phyloP scores from a whole-genome alignment of 2,888 invertebrate species.

The Polydrusus pterygomalis region DNA sequence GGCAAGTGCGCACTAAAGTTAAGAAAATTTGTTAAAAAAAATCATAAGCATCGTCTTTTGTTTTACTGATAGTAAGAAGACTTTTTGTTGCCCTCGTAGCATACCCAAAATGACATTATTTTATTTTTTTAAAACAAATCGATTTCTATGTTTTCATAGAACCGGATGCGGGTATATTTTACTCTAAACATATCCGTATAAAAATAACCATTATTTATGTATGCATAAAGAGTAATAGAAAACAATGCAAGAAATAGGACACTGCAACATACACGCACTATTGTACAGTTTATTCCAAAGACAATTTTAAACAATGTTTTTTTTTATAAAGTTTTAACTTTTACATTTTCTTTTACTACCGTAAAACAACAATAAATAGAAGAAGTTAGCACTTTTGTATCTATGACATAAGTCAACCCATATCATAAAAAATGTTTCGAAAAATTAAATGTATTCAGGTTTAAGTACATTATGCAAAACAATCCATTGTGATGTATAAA shows the following conservation, averaged over 20 bases:
- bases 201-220: neutral
- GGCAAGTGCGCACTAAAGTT: too few relatives aligned
- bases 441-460: conserved; percentile 6
- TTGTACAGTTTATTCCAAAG: neutral
- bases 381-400: conserved; percentile 5
- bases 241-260: neutral
- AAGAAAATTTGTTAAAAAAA: too few relatives aligned
- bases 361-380: conserved; percentile 1
- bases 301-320: neutral
- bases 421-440: conserved; percentile 1
- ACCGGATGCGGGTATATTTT: too few relatives aligned
- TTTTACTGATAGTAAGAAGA: too few relatives aligned
- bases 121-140: too few relatives aligned
- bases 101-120: too few relatives aligned
- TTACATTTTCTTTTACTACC: conserved; percentile 2
- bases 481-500: conserved; percentile 1
- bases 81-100: too few relatives aligned
- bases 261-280: conserved; percentile 2
- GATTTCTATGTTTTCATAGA: too few relatives aligned
- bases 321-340: neutral
- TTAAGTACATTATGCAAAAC: conserved; percentile 5
- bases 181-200: neutral
- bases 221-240: neutral
- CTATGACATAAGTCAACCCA: conserved; percentile 9
- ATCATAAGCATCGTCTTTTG: too few relatives aligned